These are phyloP conservation scores for Oreochromis aureus DNA, from an alignment of 2,113 vertebrate species.

Conservation along the genomic window DNA sequence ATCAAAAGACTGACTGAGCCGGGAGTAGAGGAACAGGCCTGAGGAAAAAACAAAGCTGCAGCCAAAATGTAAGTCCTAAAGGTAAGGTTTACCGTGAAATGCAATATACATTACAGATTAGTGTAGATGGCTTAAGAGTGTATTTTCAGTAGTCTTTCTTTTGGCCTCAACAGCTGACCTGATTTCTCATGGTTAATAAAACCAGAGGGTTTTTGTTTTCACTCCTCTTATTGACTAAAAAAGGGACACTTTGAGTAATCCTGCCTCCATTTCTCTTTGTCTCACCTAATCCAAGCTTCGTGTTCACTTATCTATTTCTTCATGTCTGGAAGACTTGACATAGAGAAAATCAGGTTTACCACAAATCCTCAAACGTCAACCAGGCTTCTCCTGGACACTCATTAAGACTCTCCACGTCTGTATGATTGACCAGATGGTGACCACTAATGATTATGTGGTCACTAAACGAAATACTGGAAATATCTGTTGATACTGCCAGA, in stretches of 20 bases:
- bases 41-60: neutral
- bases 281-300: neutral
- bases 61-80: neutral
- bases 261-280: neutral
- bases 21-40: neutral
- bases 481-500: neutral
- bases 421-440: neutral
- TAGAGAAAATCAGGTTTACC: neutral
- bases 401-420: neutral
- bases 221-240: neutral
- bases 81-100: neutral
- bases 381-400: neutral
- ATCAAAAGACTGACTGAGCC: slow-evolving; percentile 4
- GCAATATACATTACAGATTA: neutral
- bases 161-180: slow-evolving; percentile 23
- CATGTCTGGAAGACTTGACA: neutral
- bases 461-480: neutral
- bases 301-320: neutral
- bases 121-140: neutral
- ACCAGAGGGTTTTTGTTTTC: neutral
- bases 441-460: neutral
- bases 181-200: slow-evolving; percentile 10
- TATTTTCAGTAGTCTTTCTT: neutral
- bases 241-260: neutral
- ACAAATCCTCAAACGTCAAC: neutral